Evolutionary conservation across 2,888 invertebrate species (phyloP), one percentile per base, ranked within the genome.

Genomic region (Lithosia quadra): DNA sequence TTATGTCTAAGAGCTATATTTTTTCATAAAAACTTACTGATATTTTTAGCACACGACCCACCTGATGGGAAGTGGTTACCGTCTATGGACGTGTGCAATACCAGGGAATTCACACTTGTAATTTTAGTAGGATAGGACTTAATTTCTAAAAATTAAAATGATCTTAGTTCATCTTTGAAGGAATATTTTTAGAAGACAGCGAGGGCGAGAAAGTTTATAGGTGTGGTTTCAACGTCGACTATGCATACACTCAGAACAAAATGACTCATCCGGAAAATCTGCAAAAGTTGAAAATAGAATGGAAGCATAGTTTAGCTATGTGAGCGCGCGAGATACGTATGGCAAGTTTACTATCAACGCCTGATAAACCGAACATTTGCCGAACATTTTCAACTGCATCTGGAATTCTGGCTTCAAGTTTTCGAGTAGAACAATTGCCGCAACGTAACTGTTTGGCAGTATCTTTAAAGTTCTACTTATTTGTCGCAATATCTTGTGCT

Each of bases 231-330:
- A 84, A 75, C 79, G 77, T 82, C 80, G 74, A 73, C 81, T 72
- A 68, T 68, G 77, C 70, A 72, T 74, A 77, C 76, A 78, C 83
- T 80, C 82, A 74, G 81, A 83, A 87, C 84, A 86, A 88, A 91
- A 49, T 88, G 87, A 86, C 82, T 83, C 90, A 80, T 79, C 85
- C 86, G 90, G 90, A 89, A 91, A 91, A 90, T 90, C 89, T 90
- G 78, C 82, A 82, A n/a, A 76, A 74, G 71, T 74, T 77, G 72
- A 85, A 80, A 82, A 81, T 76, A 75, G 73, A 81, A 81, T 81
- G 73, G 77, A 75, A 78, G 74, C 76, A 74, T 71, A 74, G 77
- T 79, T 68, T 67, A 73, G 79, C 71, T 69, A 68, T 58, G 74
- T 73, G 75, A 77, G 68, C 68, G 69, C 71, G 71, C 66, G 78